Evolutionary conservation across 2,113 vertebrate genomes (phyloP), one percentile per base, ranked within the genome.

Genomic region (Amphiprion ocellaris): DNA sequence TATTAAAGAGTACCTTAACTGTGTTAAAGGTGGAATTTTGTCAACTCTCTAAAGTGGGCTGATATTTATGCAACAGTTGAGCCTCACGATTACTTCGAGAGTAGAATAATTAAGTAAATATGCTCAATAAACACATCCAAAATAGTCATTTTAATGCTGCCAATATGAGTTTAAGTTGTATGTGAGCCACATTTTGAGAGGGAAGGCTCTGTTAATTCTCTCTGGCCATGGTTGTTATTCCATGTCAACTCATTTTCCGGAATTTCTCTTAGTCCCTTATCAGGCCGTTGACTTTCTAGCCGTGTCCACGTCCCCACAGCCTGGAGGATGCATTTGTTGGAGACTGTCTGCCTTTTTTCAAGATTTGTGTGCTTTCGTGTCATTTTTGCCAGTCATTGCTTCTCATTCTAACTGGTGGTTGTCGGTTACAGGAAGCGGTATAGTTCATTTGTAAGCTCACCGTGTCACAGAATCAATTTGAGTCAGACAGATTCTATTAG

Each of bases 401-500:
- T 47, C 60, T 77, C 49, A 5, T 49, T 82, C 23, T 49, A 64
- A 70, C 62, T 63, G 50, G 68, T 26, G 19, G 52, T 69, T 76
- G 68, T 74, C 28, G 64, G 68, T 79, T 82, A 81, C 61, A 23
- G 15, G 52, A 39, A 58, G 23, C 21, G 54, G 46, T 21, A 44
- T 2, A 28, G 44, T 62, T 93, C 89, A 90, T 94, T 91, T 89
- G 82, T 91, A 92, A 89, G 66, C 80, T 67, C 6, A 28, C 44
- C 24, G 14, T 87, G 85, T 89, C 72, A 64, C 79, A 2, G 44
- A 92, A 90, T 91, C 89, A 87, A 81, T 94, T 85, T 79, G 81
- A 86, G 71, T 50, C 78, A 82, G 90, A 89, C 86, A 77, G 86
- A 84, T 85, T 84, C 79, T 84, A 89, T 93, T 91, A 77, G 89